These are phyloP conservation scores for Cynopterus brachyotis DNA, from an alignment of 2,113 vertebrate genomes.

Conservation along the genomic window DNA sequence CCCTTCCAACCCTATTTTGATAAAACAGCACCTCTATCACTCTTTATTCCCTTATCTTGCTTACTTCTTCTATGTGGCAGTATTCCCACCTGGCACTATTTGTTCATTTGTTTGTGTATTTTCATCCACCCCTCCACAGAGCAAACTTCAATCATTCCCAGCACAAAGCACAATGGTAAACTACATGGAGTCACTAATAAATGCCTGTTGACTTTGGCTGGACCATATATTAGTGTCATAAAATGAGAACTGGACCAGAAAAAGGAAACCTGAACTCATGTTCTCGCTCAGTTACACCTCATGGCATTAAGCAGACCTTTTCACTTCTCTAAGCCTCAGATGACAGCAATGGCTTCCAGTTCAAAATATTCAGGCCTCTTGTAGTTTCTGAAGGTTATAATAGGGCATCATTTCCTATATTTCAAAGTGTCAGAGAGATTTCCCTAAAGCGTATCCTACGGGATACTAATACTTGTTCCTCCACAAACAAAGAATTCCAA, in stretches of 20 bases:
- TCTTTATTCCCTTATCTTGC: not conserved
- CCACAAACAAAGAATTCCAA: not conserved
- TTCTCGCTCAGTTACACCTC: not conserved
- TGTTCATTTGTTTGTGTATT: not conserved
- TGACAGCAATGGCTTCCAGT: not conserved
- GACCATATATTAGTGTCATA: not conserved
- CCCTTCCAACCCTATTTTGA: not conserved
- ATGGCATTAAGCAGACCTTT: not conserved
- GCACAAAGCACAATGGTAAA: not conserved
- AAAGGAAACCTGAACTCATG: not conserved
- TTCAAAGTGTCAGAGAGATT: not conserved
- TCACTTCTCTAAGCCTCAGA: not conserved
- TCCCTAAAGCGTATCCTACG: not conserved
- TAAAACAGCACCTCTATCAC: not conserved
- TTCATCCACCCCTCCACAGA: not conserved
- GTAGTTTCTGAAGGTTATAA: not conserved
- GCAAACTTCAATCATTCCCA: not conserved
- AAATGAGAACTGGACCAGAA: not conserved
- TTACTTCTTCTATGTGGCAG: not conserved
- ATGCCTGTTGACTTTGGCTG: not conserved
- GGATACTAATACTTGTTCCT: not conserved
- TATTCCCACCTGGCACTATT: not conserved
- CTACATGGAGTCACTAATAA: not conserved
- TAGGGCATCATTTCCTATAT: not conserved
- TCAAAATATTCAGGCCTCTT: not conserved